Base-by-base conservation (phyloP, 1,140 invertebrate species). In the Drosophila dunni region DNA sequence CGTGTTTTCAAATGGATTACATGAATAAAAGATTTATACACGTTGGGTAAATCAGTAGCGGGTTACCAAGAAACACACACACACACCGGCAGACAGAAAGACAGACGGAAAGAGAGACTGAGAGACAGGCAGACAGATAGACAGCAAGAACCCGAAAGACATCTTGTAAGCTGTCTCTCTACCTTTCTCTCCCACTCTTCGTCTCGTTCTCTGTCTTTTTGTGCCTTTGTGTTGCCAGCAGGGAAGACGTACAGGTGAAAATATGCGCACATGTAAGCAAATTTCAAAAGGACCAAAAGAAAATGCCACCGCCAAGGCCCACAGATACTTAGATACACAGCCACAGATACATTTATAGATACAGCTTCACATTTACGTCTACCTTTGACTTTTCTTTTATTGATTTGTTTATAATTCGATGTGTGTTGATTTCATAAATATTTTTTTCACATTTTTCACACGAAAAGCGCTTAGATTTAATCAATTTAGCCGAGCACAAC, bases 1-100 rank as follows among this genome's bases (percentile, higher is more conserved):
- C 84, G 84, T 89, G 78, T 89, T 89, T 90, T 78, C 84, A 89
- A 89, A 89, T 89, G 84, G 84, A 89, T 89, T 89, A 89, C 84
- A 89, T 89, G 84, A 89, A 89, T 89, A 89, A 89, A 89, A 89
- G 84, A 89, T 89, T 89, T 89, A 84, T 84, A 89, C 84, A 89
- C 84, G 84, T 84, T 74, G 82, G 85, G 78, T 89, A 89, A 89
- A 89, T 89, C 84, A 89, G 84, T 89, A 81, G 84, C 85, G 84
- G 84, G 84, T 75, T 78, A 84, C 84, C 84, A 80, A 82, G 83
- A 66, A 70, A 72, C 83, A 69, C 56, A 58, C 51, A 65, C 48
- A 65, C 56, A 58, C 51, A 62, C 48, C 62, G 29, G 46, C 15
- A 71, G 33, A 60, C 50, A 58, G 48, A 24, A 20, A 64, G 11